A percentile compares a stretch with the other conserved stretches of the same genome.
Conservation (phyloP, 2,797 vertebrate species). For the Dryobates pubescens region DNA sequence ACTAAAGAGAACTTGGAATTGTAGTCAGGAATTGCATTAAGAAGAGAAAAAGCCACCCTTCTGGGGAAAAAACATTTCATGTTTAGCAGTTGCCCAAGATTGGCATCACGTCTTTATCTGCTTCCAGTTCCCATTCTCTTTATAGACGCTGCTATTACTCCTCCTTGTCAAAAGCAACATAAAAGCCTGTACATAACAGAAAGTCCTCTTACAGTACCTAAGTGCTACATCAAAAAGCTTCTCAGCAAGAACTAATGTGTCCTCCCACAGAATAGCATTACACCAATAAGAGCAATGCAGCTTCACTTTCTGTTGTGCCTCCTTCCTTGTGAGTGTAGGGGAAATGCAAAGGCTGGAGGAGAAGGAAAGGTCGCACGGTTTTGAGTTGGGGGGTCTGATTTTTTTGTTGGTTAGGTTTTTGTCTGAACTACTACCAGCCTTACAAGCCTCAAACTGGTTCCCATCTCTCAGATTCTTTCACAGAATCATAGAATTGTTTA, state of each 20-base stretch:
- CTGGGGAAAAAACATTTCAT: neutral
- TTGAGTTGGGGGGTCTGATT: neutral
- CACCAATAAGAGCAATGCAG: neutral
- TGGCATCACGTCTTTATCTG: neutral
- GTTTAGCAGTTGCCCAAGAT: neutral
- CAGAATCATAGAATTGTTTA: neutral
- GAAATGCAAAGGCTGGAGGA: neutral
- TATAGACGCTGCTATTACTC: neutral
- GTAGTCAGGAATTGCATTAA: neutral
- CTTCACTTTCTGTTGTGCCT: neutral
- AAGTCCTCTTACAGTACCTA: neutral
- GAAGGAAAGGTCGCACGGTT: neutral
- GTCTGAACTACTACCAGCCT: neutral
- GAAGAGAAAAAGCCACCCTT: neutral
- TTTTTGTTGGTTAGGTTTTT: neutral
- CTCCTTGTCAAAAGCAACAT: neutral
- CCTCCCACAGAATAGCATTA: neutral
- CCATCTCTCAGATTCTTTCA: neutral
- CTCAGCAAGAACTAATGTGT: neutral
- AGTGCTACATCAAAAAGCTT: neutral
- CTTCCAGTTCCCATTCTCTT: neutral
- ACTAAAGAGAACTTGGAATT: neutral
- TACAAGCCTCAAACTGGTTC: neutral
- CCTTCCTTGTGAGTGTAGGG: neutral
- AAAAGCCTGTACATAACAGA: neutral